Percentiles rank a stretch among this genome's conserved stretches.
Conservation (phyloP, 30 jellyfish, hydroid and myxozoan genomes). For the Chrysaora quinquecirrha region DNA sequence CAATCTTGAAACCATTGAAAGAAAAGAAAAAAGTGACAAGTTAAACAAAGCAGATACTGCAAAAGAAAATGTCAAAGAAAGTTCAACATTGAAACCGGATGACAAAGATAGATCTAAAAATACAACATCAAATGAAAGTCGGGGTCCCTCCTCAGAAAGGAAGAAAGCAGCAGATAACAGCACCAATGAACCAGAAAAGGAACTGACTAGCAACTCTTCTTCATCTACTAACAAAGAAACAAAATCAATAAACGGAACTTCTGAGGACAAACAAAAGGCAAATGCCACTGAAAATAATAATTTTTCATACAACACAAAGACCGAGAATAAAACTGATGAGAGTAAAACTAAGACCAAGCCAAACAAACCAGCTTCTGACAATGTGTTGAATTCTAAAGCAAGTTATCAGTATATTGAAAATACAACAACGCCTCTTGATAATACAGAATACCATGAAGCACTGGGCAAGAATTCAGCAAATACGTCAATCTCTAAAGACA, state of each 20-base stretch:
- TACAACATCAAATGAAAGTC: too few species aligned
- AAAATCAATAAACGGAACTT: too few species aligned
- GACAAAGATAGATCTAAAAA: too few species aligned
- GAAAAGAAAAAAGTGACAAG: not conserved
- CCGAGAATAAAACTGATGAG: not conserved
- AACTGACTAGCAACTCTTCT: too few species aligned
- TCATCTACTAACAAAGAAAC: too few species aligned
- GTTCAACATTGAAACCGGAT: too few species aligned
- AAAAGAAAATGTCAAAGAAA: not conserved
- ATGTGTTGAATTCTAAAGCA: constrained; percentile 53
- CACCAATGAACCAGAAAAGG: too few species aligned
- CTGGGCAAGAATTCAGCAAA: constrained; percentile 20
- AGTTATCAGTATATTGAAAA: constrained; percentile 64
- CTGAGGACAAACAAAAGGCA: not conserved
- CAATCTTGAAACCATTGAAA: not conserved
- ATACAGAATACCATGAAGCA: constrained; percentile 47
- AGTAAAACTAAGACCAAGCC: not conserved
- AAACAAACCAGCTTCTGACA: not conserved
- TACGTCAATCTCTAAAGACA: not conserved
- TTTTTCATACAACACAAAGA: too few species aligned
- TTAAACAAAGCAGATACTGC: constrained; percentile 3
- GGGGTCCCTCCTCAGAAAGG: too few species aligned
- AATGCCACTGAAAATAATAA: not conserved
- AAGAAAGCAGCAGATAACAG: too few species aligned
- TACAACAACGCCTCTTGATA: constrained; percentile 48